phyloP scores from a whole-genome alignment of 2,797 vertebrate species.

The Geotria australis region DNA sequence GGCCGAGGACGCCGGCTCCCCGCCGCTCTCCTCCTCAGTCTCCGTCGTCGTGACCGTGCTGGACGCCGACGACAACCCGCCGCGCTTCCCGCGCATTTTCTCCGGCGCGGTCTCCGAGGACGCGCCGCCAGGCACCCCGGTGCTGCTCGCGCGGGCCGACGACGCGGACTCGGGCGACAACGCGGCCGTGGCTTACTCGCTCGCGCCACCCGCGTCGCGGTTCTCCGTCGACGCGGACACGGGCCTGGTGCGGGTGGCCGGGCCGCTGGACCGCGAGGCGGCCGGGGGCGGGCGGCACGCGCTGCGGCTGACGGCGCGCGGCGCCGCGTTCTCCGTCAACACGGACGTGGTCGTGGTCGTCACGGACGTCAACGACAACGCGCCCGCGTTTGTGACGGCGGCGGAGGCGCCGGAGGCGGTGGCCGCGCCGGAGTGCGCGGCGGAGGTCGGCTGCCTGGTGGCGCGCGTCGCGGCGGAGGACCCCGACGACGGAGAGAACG shows the following conservation, averaged over 20 bases:
- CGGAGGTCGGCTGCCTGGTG: conserved; percentile 11
- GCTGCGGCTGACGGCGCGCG: too few relatives aligned
- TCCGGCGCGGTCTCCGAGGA: conserved; percentile 70
- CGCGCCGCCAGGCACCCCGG: conserved; percentile 50
- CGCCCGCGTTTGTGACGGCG: conserved; percentile 13
- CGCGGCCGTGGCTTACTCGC: conserved; percentile 51
- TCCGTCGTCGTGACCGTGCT: conserved; percentile 45
- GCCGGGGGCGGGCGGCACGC: conserved; percentile 22
- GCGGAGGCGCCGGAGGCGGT: conserved; percentile 15
- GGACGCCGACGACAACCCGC: conserved; percentile 87
- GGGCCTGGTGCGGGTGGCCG: conserved; percentile 56
- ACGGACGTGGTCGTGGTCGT: conserved; percentile 13
- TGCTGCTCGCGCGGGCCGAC: conserved; percentile 65
- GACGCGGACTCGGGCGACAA: conserved; percentile 67
- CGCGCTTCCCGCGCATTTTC: conserved; percentile 83
- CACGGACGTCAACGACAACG: conserved; percentile 21
- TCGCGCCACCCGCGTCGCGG: conserved; percentile 38
- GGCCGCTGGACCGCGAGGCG: conserved; percentile 67
- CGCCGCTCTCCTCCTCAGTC: conserved; percentile 26
- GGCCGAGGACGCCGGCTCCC: conserved; percentile 44
- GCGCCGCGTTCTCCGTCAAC: too few relatives aligned
- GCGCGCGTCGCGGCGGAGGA: conserved; percentile 13
- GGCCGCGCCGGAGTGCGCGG: conserved; percentile 32
- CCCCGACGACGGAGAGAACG: conserved; percentile 14
- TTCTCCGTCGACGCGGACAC: conserved; percentile 57